Base-by-base conservation (phyloP, 2,888 invertebrate genomes). In the Plagodis pulveraria region DNA sequence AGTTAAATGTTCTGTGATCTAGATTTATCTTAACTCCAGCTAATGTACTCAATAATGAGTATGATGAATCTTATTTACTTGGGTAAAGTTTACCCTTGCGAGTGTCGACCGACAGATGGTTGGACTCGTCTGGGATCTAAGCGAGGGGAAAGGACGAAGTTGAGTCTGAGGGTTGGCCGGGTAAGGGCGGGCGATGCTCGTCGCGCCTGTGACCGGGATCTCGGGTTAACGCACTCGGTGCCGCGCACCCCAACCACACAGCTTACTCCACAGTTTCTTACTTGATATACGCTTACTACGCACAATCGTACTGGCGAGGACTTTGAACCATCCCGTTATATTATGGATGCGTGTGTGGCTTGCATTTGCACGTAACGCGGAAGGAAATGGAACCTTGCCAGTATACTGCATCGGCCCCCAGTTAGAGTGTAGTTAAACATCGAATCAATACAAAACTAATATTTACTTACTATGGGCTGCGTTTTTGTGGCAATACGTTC, bases 81-180 rank as follows among this genome's bases (percentile, higher is more conserved):
- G 56, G 50, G 43, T 50, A 52, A 65, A 52, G 54, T 63, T 64
- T 61, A 62, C 58, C 66, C 63, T 63, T 59, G 62, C 53, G 50
- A 57, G 58, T 44, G 59, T 62, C 56, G 60, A 55, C 63, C 56
- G 61, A 56, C 66, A 66, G 66, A 63, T 65, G 66, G 58, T 53
- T 41, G 56, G 57, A 44, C 70, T 71, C 68, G 78, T 73, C 72
- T 77, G 77, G 71, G 73, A 70, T 73, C 73, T 61, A 60, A 66
- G 66, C 62, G 68, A 71, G 76, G 78, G 81, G 77, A 76, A 75
- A 80, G 81, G 79, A 78, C 80, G 71, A 80, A 79, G 81, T 80
- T 72, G 75, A 71, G 61, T 70, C 72, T 67, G 72, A 76, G 79
- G 79, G 79, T 77, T 76, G 73, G 69, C 73, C 63, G 77, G 75